phyloP scores from a whole-genome alignment of 2,113 vertebrate species.

The Entomyzon cyanotis region DNA sequence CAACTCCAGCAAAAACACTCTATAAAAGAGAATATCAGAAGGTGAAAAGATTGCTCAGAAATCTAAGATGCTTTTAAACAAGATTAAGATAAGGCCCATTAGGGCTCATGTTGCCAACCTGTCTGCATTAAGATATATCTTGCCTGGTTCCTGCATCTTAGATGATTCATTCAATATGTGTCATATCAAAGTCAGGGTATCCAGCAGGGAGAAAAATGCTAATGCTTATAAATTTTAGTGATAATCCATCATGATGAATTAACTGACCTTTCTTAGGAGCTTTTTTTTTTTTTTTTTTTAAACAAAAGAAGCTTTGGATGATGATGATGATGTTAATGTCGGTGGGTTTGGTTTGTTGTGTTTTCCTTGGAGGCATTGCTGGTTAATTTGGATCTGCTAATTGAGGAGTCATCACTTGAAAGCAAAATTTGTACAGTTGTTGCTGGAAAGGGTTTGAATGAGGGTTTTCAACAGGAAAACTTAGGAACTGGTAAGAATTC shows the following conservation, averaged over 20 bases:
- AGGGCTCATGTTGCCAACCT: conserved; percentile 85
- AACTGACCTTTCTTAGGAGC: conserved; percentile 67
- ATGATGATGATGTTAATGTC: neutral
- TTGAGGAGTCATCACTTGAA: neutral
- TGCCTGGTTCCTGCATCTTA: conserved; percentile 77
- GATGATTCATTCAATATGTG: conserved; percentile 80
- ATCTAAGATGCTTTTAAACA: conserved; percentile 92
- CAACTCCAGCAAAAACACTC: conserved; percentile 54
- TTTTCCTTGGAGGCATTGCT: neutral
- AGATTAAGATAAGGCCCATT: conserved; percentile 92
- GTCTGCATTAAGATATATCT: conserved; percentile 88
- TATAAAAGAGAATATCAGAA: conserved; percentile 79
- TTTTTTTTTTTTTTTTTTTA: neutral
- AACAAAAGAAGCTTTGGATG: neutral
- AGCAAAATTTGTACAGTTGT: neutral
- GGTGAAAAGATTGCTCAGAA: conserved; percentile 85
- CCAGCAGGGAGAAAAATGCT: conserved; percentile 74
- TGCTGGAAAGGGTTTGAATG: neutral
- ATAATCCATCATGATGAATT: conserved; percentile 69
- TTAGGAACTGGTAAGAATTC: neutral
- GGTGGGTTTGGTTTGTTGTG: neutral
- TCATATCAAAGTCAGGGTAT: conserved; percentile 82
- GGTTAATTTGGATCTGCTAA: conserved; percentile 4
- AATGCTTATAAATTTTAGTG: conserved; percentile 74
- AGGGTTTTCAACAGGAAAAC: neutral